Conservation (phyloP, 2,888 invertebrate species). For the Clitarchus hookeri region DNA sequence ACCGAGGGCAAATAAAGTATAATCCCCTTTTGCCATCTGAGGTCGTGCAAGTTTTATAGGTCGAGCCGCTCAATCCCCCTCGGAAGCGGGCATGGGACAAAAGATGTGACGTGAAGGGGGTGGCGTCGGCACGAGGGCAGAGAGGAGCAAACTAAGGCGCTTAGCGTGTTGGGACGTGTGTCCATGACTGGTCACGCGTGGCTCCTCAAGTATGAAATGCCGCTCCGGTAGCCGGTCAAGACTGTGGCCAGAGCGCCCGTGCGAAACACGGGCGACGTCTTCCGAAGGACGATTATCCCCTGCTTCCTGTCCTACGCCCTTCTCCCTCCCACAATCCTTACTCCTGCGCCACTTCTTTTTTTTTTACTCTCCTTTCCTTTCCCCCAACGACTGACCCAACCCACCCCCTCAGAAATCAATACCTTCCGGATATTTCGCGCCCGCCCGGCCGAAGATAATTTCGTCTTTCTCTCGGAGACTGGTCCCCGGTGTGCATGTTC, state of each 20-base stretch:
- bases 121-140: background rate
- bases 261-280: background rate
- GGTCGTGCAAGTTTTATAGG: conserved; percentile 1
- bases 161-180: background rate
- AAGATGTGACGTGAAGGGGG: no score
- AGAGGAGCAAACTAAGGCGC: background rate
- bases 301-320: background rate
- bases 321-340: background rate
- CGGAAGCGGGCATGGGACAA: no score
- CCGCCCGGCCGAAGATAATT: background rate
- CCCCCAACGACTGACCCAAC: background rate
- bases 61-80: no score
- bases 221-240: background rate
- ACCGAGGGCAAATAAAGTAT: background rate
- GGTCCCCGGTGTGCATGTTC: no score
- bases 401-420: conserved; percentile 8
- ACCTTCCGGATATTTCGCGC: background rate
- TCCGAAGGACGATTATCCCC: background rate
- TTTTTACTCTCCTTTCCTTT: no score
- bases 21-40: background rate
- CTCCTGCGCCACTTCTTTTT: background rate
- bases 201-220: background rate
- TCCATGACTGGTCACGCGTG: background rate
- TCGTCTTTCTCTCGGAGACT: background rate
- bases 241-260: background rate